A percentile compares a stretch with the other conserved stretches of the same genome.
These are phyloP conservation scores for Tachyglossus aculeatus DNA, from an alignment of 2,797 vertebrate genomes.

Conservation along the genomic window DNA sequence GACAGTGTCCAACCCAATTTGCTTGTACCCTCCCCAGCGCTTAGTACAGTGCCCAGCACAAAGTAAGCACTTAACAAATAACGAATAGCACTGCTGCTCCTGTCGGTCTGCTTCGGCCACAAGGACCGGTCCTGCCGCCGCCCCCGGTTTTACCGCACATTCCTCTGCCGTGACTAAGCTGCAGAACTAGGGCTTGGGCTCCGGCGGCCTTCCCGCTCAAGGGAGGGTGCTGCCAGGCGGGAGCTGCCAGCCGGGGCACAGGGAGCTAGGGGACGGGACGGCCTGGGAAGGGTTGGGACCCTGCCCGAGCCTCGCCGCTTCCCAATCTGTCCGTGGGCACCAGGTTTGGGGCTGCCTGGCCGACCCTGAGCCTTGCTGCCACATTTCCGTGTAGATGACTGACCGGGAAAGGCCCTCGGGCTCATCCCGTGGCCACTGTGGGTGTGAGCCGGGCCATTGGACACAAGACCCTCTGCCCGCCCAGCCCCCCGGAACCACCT, in stretches of 20 bases:
- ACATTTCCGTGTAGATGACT: background rate
- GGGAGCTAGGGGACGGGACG: background rate
- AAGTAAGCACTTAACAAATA: too few species aligned
- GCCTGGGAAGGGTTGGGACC: background rate
- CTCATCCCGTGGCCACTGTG: too few species aligned
- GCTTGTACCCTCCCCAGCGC: too few species aligned
- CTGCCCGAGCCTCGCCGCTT: background rate
- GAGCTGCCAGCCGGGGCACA: slow-evolving; percentile 23
- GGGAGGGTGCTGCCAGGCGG: too few species aligned
- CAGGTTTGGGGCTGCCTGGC: background rate
- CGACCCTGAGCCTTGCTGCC: too few species aligned
- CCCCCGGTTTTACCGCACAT: slow-evolving; percentile 65
- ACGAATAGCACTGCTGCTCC: too few species aligned
- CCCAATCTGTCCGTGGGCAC: background rate
- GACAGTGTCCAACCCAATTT: too few species aligned
- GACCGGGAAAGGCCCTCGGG: background rate
- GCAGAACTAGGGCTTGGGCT: slow-evolving; percentile 63
- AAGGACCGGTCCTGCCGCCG: too few species aligned
- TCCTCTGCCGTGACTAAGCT: slow-evolving; percentile 69
- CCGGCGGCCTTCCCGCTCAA: slow-evolving; percentile 65
- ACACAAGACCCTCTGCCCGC: too few species aligned
- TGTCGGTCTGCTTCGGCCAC: slow-evolving; percentile 68
- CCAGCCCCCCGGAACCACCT: too few species aligned
- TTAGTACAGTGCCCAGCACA: too few species aligned
- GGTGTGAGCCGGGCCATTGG: too few species aligned